These are phyloP conservation scores for Fistularia commersonii DNA, from an alignment of 2,797 vertebrate genomes.

Conservation along the genomic window DNA sequence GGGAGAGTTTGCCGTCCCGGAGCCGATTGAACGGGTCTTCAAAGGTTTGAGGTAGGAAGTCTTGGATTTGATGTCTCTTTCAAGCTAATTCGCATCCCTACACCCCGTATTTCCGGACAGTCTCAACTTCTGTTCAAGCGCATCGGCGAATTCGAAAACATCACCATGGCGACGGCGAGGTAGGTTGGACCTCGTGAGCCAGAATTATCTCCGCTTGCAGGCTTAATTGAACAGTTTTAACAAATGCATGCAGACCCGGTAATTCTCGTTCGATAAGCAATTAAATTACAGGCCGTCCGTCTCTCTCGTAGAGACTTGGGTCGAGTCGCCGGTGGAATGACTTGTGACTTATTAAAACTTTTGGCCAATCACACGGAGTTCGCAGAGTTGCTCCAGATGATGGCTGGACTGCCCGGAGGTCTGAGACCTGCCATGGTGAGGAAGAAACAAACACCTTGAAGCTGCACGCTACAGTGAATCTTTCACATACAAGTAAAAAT, in stretches of 20 bases:
- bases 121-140: constrained; percentile 74
- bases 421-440: constrained; percentile 83
- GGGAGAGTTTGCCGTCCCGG: too few relatives aligned
- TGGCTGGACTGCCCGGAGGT: constrained; percentile 74
- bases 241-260: not conserved
- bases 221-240: not conserved
- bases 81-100: too few relatives aligned
- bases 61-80: too few relatives aligned
- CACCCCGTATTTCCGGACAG: constrained; percentile 48
- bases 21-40: too few relatives aligned
- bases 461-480: not conserved
- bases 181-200: constrained; percentile 47
- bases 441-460: constrained; percentile 36
- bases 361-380: constrained; percentile 77
- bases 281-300: constrained; percentile 2
- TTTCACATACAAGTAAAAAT: too few relatives aligned
- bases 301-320: constrained; percentile 74
- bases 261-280: constrained; percentile 10
- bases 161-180: constrained; percentile 62
- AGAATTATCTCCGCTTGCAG: not conserved
- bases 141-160: constrained; percentile 58
- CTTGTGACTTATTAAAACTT: constrained; percentile 77
- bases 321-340: constrained; percentile 79
- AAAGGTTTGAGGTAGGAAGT: too few relatives aligned
- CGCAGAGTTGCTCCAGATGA: constrained; percentile 73